These are phyloP conservation scores for Synchiropus splendidus DNA, from an alignment of 2,113 vertebrate species.

Conservation along the genomic window DNA sequence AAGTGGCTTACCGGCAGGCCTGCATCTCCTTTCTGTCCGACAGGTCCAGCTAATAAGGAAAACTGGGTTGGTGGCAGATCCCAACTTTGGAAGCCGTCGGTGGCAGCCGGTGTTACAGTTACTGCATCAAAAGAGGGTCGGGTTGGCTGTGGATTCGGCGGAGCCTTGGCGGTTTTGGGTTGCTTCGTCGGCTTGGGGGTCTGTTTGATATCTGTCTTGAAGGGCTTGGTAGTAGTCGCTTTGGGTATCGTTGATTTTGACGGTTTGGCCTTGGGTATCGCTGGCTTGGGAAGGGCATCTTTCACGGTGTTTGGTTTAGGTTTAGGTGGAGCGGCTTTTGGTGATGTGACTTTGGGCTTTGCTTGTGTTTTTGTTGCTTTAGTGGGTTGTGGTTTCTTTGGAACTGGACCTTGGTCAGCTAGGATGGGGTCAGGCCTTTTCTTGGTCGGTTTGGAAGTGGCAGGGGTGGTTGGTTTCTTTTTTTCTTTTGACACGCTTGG, in stretches of 20 bases:
- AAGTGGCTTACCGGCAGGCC: constrained; percentile 81
- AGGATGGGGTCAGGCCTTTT: constrained; percentile 25
- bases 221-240: constrained; percentile 30
- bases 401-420: constrained; percentile 25
- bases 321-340: constrained; percentile 48
- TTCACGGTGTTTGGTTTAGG: constrained; percentile 39
- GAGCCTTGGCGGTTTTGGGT: constrained; percentile 33
- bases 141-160: constrained; percentile 43
- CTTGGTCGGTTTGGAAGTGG: constrained; percentile 39
- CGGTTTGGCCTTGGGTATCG: constrained; percentile 28
- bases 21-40: constrained; percentile 79
- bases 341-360: constrained; percentile 38
- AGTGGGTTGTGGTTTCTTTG: constrained; percentile 44
- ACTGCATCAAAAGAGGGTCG: constrained; percentile 47
- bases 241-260: constrained; percentile 46
- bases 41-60: constrained; percentile 68
- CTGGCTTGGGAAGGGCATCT: constrained; percentile 35
- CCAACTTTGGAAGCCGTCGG: constrained; percentile 70
- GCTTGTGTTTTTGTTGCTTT: constrained; percentile 36
- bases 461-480: constrained; percentile 37
- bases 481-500: constrained; percentile 11
- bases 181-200: constrained; percentile 38
- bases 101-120: constrained; percentile 65
- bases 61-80: constrained; percentile 71
- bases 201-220: constrained; percentile 36